Evolutionary conservation across 2,888 invertebrate species (phyloP).

Genomic region (Ennomos fuscantarius): DNA sequence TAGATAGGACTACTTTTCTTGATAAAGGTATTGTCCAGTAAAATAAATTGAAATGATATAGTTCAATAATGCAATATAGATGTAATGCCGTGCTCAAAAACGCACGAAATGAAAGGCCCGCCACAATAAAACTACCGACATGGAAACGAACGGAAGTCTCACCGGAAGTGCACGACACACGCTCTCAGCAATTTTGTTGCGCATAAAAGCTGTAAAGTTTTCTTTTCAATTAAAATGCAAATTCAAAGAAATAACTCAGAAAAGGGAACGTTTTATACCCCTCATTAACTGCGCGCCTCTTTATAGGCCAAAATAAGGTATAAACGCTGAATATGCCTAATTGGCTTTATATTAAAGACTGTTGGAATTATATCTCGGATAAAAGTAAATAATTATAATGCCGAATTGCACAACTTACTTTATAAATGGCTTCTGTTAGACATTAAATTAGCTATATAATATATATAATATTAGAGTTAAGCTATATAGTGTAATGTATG

Average conservation of each 20-base stretch:
- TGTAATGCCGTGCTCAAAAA: slow-evolving; percentile 15
- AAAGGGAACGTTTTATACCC: slow-evolving; percentile 65
- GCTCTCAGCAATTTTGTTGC: slow-evolving; percentile 40
- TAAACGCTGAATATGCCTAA: slow-evolving; percentile 64
- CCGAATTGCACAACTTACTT: background rate
- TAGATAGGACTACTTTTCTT: background rate
- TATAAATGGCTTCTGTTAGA: too few relatives aligned
- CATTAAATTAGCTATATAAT: too few relatives aligned
- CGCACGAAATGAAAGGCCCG: slow-evolving; percentile 12
- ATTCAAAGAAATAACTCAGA: slow-evolving; percentile 67
- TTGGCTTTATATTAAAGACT: slow-evolving; percentile 60
- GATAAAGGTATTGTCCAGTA: background rate
- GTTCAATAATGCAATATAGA: background rate
- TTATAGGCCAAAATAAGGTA: slow-evolving; percentile 54
- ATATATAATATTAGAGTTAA: too few relatives aligned
- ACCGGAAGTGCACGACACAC: slow-evolving; percentile 31
- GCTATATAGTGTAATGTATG: too few relatives aligned
- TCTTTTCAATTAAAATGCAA: slow-evolving; percentile 73
- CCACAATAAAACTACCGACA: slow-evolving; percentile 18
- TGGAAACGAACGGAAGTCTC: slow-evolving; percentile 22
- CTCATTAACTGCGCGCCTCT: slow-evolving; percentile 65
- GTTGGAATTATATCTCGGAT: slow-evolving; percentile 56
- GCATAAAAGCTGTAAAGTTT: slow-evolving; percentile 54
- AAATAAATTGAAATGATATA: background rate
- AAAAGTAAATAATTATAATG: slow-evolving; percentile 38